Percentiles rank a stretch among this genome's conserved stretches.
phyloP scores from a whole-genome alignment of 2,888 invertebrate genomes.

The Tetheella fluctuosa region DNA sequence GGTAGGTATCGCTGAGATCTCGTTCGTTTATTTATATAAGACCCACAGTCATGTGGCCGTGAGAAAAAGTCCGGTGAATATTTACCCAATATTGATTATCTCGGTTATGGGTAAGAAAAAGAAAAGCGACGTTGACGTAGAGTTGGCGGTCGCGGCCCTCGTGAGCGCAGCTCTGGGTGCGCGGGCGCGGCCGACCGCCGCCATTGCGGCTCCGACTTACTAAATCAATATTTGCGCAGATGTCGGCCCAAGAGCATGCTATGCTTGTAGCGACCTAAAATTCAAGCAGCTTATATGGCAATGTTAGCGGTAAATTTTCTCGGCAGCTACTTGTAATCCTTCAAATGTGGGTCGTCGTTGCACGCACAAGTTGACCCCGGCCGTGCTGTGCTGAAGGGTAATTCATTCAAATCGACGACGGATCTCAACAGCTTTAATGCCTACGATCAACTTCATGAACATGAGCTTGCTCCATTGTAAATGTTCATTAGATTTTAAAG shows the following conservation, averaged over 20 bases:
- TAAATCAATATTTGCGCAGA: constrained; percentile 84
- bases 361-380: constrained; percentile 79
- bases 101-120: constrained; percentile 49
- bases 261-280: constrained; percentile 83
- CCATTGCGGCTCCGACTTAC: constrained; percentile 78
- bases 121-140: constrained; percentile 49
- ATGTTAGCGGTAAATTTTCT: constrained; percentile 84
- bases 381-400: constrained; percentile 67
- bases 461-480: not conserved
- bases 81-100: constrained; percentile 53
- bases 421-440: constrained; percentile 45
- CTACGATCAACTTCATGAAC: constrained; percentile 20
- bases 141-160: constrained; percentile 39
- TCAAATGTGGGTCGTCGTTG: constrained; percentile 81
- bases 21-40: constrained; percentile 26
- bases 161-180: constrained; percentile 41
- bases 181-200: constrained; percentile 57
- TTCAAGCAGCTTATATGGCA: constrained; percentile 83
- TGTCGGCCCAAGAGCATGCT: constrained; percentile 82
- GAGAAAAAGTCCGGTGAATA: constrained; percentile 47
- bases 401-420: constrained; percentile 68
- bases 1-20: not conserved
- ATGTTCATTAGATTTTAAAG: not conserved
- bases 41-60: constrained; percentile 29
- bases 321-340: constrained; percentile 82